Base-by-base conservation (phyloP, 2,797 vertebrate species). In the Heterohyrax brucei region DNA sequence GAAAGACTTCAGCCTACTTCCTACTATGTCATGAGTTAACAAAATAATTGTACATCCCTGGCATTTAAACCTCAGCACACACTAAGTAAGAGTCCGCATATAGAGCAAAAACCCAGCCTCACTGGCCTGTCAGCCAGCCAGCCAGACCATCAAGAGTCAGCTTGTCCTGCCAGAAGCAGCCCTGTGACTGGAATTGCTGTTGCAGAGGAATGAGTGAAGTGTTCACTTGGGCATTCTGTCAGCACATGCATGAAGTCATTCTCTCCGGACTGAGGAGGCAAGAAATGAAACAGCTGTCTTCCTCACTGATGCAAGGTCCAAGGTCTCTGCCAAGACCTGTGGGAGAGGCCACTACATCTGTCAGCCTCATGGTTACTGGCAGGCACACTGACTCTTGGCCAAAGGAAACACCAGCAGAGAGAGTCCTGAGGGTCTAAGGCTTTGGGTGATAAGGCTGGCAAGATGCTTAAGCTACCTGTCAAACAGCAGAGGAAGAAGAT, bases 371-470 rank as follows among this genome's bases (percentile, higher is more conserved):
- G 1, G 39, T 84, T 91, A 22, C 28, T 76, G 18, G 78, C 90
- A 62, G 72, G 3, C 95, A 90, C 61, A 13, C 77, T 96, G 95
- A 91, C 91, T 97, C 73, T 72, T 39, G 26, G 81, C 90, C 97
- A 97, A 95, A 94, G 46, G 89, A 50, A 97, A 93, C 9, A 96
- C 70, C 39, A 91, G 9, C 22, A 26, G 24, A 21, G 48, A 46
- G 91, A 82, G 21, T 26, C 70, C 79, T 93, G 18, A 48, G 93
- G 84, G 75, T 56, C 86, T 77, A 28, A 76, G 30, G 79, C 77
- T 95, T 75, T 39, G 50, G 84, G 26, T 21, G 84, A 48, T 0
- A 19, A 84, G 72, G 10, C 90, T 64, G 33, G 83, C 53, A 92
- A 95, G 0, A 85, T 82, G 77, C 44, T 13, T 24, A 48, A 72